A percentile compares a stretch with the other conserved stretches of the same genome.
These are phyloP conservation scores for Nematolebias whitei DNA, from an alignment of 2,113 vertebrate genomes.

Conservation along the genomic window DNA sequence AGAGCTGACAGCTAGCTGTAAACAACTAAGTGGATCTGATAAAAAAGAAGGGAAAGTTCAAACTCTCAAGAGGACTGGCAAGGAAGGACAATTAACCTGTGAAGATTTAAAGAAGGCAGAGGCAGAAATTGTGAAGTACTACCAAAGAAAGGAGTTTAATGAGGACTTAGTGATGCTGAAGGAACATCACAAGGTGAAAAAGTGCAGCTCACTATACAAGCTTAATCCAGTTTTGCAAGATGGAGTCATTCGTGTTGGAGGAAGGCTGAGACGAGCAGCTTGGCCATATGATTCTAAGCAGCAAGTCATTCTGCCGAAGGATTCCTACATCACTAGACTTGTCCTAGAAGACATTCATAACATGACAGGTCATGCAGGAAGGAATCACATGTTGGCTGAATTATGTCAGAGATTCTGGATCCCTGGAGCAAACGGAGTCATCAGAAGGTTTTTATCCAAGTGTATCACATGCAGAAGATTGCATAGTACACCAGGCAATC, in stretches of 20 bases:
- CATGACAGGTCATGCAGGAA: neutral
- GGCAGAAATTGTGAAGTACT: slow-evolving; percentile 10
- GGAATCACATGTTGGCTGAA: neutral
- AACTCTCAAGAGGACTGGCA: no score
- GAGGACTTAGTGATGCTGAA: slow-evolving; percentile 2
- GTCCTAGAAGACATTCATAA: neutral
- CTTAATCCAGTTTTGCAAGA: slow-evolving; percentile 16
- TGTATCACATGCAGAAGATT: neutral
- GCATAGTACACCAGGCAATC: neutral
- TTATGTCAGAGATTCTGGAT: neutral
- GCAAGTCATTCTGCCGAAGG: neutral
- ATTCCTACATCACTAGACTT: neutral
- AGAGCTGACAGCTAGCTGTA: no score
- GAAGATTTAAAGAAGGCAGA: no score
- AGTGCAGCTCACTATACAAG: slow-evolving; percentile 1
- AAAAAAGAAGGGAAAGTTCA: no score
- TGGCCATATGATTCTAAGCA: slow-evolving; percentile 8
- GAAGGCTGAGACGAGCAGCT: neutral
- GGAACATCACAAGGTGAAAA: slow-evolving; percentile 2
- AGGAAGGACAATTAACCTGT: no score
- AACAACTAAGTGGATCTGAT: no score
- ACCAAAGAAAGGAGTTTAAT: slow-evolving; percentile 11
- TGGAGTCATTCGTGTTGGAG: neutral
- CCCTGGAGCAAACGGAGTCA: neutral
- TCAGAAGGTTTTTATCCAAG: neutral